phyloP scores from a whole-genome alignment of 1,140 invertebrate genomes.

The Rhagoletis zephyria region DNA sequence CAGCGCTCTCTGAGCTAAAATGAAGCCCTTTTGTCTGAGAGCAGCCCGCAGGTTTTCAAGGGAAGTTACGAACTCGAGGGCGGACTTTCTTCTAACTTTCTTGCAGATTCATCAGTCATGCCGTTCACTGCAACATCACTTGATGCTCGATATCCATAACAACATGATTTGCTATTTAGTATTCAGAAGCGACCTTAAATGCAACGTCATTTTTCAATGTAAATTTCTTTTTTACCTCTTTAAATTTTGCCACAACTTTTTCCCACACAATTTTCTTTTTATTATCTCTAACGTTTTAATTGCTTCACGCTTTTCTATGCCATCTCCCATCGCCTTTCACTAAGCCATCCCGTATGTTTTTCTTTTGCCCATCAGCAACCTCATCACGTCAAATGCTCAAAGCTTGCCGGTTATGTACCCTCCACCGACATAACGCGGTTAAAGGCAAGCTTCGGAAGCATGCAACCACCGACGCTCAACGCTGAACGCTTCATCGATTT shows the following conservation, averaged over 20 bases:
- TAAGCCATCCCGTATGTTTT: background rate
- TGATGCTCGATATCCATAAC: too few relatives aligned
- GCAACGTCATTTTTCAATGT: too few relatives aligned
- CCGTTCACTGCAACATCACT: too few relatives aligned
- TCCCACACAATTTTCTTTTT: background rate
- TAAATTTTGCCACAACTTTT: background rate
- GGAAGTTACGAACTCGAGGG: too few relatives aligned
- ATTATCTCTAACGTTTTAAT: background rate
- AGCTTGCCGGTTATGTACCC: background rate
- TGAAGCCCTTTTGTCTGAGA: too few relatives aligned
- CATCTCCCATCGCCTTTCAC: background rate
- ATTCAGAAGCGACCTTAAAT: too few relatives aligned
- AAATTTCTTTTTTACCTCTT: background rate
- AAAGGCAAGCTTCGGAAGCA: background rate
- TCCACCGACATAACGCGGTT: background rate
- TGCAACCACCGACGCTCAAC: background rate
- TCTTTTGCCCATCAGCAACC: background rate
- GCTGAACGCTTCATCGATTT: conserved; percentile 38
- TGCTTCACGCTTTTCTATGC: background rate
- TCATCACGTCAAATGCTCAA: too few relatives aligned
- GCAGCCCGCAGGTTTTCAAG: too few relatives aligned
- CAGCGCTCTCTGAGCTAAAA: too few relatives aligned
- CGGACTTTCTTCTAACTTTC: too few relatives aligned
- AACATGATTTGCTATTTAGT: too few relatives aligned
- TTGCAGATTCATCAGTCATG: too few relatives aligned